Conservation (phyloP, 1,140 invertebrate genomes). For the Potamilus streckersoni region DNA sequence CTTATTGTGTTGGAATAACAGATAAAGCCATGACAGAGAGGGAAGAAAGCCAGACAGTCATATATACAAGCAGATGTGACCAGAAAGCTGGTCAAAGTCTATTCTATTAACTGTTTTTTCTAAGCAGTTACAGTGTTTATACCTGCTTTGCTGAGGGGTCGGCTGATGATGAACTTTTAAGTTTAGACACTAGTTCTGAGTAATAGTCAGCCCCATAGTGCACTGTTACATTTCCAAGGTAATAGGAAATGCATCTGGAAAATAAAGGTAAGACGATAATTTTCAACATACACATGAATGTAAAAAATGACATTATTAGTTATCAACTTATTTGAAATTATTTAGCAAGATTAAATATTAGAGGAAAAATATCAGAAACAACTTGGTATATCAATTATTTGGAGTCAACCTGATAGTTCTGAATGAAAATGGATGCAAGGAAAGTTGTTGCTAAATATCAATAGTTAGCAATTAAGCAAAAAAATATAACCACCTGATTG, state of each 20-base stretch:
- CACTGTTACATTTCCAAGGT: constrained; percentile 38
- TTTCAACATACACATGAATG: background rate
- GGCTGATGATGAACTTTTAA: constrained; percentile 31
- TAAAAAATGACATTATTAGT: background rate
- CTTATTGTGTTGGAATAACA: no score
- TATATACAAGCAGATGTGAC: no score
- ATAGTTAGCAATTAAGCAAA: no score
- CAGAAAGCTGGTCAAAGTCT: no score
- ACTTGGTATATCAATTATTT: no score
- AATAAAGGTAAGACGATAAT: constrained; percentile 4
- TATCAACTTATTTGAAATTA: background rate
- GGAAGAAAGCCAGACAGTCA: no score
- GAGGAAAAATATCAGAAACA: background rate
- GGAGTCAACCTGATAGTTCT: no score
- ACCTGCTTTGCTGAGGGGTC: constrained; percentile 62
- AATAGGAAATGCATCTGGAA: constrained; percentile 52
- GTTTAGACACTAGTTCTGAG: constrained; percentile 43
- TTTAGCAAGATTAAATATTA: background rate
- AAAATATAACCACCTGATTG: no score
- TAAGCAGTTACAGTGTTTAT: background rate
- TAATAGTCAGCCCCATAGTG: constrained; percentile 53
- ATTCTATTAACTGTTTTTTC: no score
- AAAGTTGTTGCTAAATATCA: no score
- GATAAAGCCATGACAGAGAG: no score
- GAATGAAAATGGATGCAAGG: no score